Conservation (phyloP, 2,888 invertebrate genomes). For the Crossocerus cetratus region DNA sequence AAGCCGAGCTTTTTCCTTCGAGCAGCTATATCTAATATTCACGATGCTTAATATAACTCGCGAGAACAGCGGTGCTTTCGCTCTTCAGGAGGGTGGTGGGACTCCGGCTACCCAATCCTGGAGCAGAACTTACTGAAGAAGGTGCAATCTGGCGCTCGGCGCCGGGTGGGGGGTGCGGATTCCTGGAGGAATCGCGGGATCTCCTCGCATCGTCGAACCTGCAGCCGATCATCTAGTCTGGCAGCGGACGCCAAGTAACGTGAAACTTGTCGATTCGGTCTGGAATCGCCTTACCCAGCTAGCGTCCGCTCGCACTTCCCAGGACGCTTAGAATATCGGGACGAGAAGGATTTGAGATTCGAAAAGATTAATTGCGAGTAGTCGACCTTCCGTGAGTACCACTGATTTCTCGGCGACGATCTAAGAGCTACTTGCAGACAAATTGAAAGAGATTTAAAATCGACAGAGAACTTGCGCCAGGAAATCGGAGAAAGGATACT, state of each 20-base stretch:
- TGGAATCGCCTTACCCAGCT: neutral
- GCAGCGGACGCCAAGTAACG: constrained; percentile 44
- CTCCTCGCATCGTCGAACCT: constrained; percentile 34
- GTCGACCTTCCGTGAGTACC: neutral
- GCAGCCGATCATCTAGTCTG: constrained; percentile 49
- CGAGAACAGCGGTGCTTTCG: constrained; percentile 46
- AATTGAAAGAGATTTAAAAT: neutral
- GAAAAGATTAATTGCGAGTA: neutral
- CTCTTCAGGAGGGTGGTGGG: constrained; percentile 51
- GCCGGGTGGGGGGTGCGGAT: constrained; percentile 53
- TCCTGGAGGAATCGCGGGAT: constrained; percentile 70
- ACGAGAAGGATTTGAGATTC: neutral
- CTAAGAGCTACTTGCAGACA: neutral
- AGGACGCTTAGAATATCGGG: neutral
- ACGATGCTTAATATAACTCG: constrained; percentile 62
- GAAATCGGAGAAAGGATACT: neutral
- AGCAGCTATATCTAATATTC: constrained; percentile 39
- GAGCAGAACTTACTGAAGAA: constrained; percentile 50
- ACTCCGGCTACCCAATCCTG: constrained; percentile 60
- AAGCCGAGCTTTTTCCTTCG: constrained; percentile 38
- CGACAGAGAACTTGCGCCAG: neutral
- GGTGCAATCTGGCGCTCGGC: constrained; percentile 31
- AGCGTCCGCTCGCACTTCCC: neutral
- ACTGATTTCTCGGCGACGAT: neutral
- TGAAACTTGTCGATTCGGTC: constrained; percentile 27